phyloP scores from a whole-genome alignment of 1,140 invertebrate species.

The Leptonema lineaticorne region DNA sequence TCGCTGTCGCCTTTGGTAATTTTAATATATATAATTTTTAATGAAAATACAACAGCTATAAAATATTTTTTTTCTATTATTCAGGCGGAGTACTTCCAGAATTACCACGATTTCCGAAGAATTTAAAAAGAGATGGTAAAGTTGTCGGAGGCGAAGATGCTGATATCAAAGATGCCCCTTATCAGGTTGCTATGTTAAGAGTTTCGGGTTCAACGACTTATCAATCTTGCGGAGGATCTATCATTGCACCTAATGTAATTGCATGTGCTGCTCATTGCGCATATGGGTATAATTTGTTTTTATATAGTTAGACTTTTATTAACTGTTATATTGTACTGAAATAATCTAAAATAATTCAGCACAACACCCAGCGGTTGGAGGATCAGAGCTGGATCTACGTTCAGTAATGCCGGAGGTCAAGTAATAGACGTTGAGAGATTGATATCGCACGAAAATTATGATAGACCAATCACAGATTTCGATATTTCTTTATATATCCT shows the following conservation, averaged over 20 bases:
- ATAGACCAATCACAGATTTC: neutral
- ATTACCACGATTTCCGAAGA: neutral
- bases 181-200: constrained; percentile 32
- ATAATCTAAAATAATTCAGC: neutral
- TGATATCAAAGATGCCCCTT: constrained; percentile 34
- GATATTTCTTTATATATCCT: neutral
- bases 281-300: constrained; percentile 26
- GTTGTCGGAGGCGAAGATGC: constrained; percentile 27
- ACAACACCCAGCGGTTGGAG: neutral
- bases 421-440: neutral
- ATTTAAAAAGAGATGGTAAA: constrained; percentile 15
- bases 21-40: neutral
- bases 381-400: neutral
- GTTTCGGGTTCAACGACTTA: neutral
- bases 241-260: constrained; percentile 57
- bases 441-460: neutral
- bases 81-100: neutral
- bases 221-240: constrained; percentile 27
- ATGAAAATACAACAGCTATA: no score
- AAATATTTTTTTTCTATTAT: neutral
- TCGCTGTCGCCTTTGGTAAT: neutral
- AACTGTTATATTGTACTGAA: constrained; percentile 12
- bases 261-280: constrained; percentile 64
- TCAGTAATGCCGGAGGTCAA: neutral
- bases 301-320: no score